Percentiles rank a stretch among this genome's conserved stretches.
Conservation (phyloP, 2,797 vertebrate species). For the Pseudocheirus occidentalis region DNA sequence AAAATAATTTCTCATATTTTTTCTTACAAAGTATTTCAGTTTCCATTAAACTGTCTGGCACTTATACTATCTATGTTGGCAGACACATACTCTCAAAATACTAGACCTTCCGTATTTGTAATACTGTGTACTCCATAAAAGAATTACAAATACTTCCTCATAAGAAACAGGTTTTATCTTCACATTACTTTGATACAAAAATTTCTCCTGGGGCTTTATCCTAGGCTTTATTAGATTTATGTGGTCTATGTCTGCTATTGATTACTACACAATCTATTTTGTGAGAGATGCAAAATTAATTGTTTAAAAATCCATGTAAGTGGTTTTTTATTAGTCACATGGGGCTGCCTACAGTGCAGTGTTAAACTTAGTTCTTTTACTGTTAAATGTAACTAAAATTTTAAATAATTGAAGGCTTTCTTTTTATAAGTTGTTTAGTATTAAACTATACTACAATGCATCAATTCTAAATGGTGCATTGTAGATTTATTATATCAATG, state of each 20-base stretch:
- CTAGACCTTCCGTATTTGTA: slow-evolving; percentile 64
- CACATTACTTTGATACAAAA: slow-evolving; percentile 64
- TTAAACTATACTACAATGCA: slow-evolving; percentile 31
- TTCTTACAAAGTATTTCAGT: slow-evolving; percentile 21
- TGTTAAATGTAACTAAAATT: slow-evolving; percentile 69
- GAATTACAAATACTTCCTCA: slow-evolving; percentile 72
- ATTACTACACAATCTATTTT: slow-evolving; percentile 75
- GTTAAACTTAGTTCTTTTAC: slow-evolving; percentile 64
- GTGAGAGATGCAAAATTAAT: slow-evolving; percentile 83
- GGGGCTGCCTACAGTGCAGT: slow-evolving; percentile 71
- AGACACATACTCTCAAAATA: slow-evolving; percentile 61
- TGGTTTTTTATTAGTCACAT: slow-evolving; percentile 83
- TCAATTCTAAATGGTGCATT: slow-evolving; percentile 32
- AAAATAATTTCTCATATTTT: slow-evolving; percentile 53
- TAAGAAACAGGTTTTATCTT: slow-evolving; percentile 75
- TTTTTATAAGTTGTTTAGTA: slow-evolving; percentile 45
- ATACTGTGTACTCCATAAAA: slow-evolving; percentile 72
- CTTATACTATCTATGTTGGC: background rate
- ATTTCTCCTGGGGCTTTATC: slow-evolving; percentile 72
- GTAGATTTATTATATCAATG: slow-evolving; percentile 53
- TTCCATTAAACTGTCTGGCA: slow-evolving; percentile 32
- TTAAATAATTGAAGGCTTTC: slow-evolving; percentile 70
- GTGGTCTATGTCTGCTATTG: slow-evolving; percentile 75
- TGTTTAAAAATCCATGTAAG: slow-evolving; percentile 80
- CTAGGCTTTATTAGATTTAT: slow-evolving; percentile 73